Evolutionary conservation across 2,113 vertebrate genomes (phyloP).

Genomic region (Cyprinus carpio): DNA sequence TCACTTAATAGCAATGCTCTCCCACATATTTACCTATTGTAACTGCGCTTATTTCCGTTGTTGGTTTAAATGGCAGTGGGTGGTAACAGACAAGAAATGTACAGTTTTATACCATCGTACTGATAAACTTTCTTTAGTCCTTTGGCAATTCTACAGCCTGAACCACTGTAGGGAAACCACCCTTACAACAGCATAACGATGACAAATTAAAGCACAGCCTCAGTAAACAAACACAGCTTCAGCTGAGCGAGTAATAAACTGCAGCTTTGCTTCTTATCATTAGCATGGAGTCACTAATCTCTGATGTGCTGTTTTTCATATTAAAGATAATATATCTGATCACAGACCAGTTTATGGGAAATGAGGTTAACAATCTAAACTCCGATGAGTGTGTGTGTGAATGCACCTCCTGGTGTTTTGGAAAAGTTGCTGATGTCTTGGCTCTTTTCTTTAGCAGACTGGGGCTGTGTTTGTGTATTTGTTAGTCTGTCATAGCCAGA

Average conservation of each 20-base stretch:
- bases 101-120: too few species aligned
- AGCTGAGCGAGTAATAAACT: constrained; percentile 27
- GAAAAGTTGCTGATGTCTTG: background rate
- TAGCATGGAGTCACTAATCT: constrained; percentile 42
- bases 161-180: too few species aligned
- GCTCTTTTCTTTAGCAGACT: background rate
- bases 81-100: too few species aligned
- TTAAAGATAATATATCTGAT: constrained; percentile 45
- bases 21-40: too few species aligned
- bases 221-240: constrained; percentile 51
- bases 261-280: constrained; percentile 34
- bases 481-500: background rate
- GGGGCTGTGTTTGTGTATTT: background rate
- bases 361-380: constrained; percentile 47
- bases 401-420: background rate
- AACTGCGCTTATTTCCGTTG: too few species aligned
- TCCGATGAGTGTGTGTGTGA: background rate
- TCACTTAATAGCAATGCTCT: too few species aligned
- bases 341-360: constrained; percentile 27
- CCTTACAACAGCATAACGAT: constrained; percentile 53
- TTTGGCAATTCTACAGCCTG: too few species aligned
- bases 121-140: too few species aligned
- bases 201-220: constrained; percentile 64
- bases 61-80: too few species aligned
- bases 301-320: constrained; percentile 32